A percentile compares a stretch with the other conserved stretches of the same genome.
Conservation (phyloP, 2,113 vertebrate species). For the Nycticorax nycticorax region DNA sequence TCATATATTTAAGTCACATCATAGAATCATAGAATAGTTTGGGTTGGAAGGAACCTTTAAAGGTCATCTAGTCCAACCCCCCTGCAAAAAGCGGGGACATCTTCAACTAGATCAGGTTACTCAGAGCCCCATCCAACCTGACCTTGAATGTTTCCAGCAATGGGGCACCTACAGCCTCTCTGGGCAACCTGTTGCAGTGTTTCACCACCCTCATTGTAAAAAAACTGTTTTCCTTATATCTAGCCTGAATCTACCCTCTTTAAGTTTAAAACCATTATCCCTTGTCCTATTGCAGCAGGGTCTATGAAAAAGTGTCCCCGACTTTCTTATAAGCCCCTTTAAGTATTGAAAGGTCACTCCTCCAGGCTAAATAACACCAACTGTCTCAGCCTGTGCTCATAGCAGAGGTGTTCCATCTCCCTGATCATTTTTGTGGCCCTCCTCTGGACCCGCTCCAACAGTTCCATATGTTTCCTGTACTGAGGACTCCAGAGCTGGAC, state of each 20-base stretch:
- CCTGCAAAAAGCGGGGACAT: not conserved
- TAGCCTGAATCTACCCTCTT: not conserved
- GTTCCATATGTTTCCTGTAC: not conserved
- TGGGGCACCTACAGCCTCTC: not conserved
- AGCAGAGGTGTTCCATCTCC: not conserved
- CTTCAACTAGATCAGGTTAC: not conserved
- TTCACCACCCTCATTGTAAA: not conserved
- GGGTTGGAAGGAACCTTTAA: not conserved
- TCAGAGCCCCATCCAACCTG: not conserved
- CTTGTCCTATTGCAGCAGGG: not conserved
- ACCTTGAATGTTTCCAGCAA: not conserved
- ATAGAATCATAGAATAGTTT: not conserved
- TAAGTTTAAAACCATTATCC: not conserved
- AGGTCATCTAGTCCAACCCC: not conserved
- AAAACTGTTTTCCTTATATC: not conserved
- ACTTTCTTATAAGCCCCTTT: not conserved
- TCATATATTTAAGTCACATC: not conserved
- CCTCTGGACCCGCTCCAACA: not conserved
- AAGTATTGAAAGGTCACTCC: not conserved
- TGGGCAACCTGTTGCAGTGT: not conserved
- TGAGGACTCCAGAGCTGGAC: not conserved
- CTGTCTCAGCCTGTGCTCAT: not conserved
- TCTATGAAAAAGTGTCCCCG: not conserved
- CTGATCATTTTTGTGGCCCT: not conserved
- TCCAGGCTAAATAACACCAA: not conserved